Conservation (phyloP, 2,888 invertebrate genomes). For the Parnassius glacialis region DNA sequence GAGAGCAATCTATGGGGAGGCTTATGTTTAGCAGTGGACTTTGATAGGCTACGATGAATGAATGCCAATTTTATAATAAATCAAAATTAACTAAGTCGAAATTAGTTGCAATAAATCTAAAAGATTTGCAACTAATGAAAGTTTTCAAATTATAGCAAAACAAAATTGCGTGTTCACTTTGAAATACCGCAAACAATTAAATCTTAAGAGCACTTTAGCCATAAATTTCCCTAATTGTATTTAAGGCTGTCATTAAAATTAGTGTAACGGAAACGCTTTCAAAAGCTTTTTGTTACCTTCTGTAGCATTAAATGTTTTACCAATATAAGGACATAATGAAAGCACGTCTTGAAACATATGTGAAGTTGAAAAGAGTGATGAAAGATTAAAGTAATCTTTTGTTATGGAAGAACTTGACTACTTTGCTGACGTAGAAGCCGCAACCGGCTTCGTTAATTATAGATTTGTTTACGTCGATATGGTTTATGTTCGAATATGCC, state of each 20-base stretch:
- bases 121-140: constrained; percentile 16
- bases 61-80: too few relatives aligned
- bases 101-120: neutral
- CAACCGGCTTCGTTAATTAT: constrained; percentile 11
- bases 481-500: too few relatives aligned
- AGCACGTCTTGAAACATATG: constrained; percentile 11
- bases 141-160: constrained; percentile 18
- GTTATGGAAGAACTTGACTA: constrained; percentile 8
- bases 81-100: too few relatives aligned
- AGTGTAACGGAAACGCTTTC: constrained; percentile 22
- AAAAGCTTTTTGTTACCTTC: constrained; percentile 11
- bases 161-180: constrained; percentile 18
- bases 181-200: constrained; percentile 25
- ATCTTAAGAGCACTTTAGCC: constrained; percentile 17
- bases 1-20: too few relatives aligned
- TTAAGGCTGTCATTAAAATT: constrained; percentile 23
- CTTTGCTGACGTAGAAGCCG: neutral
- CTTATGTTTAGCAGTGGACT: too few relatives aligned
- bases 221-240: constrained; percentile 26
- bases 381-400: constrained; percentile 19
- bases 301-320: constrained; percentile 16
- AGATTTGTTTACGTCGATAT: constrained; percentile 2
- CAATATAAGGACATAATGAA: constrained; percentile 2
- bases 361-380: constrained; percentile 12
- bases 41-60: too few relatives aligned